Evolutionary conservation across 1,140 invertebrate species (phyloP).

Genomic region (Holcopasites calliopsidis): DNA sequence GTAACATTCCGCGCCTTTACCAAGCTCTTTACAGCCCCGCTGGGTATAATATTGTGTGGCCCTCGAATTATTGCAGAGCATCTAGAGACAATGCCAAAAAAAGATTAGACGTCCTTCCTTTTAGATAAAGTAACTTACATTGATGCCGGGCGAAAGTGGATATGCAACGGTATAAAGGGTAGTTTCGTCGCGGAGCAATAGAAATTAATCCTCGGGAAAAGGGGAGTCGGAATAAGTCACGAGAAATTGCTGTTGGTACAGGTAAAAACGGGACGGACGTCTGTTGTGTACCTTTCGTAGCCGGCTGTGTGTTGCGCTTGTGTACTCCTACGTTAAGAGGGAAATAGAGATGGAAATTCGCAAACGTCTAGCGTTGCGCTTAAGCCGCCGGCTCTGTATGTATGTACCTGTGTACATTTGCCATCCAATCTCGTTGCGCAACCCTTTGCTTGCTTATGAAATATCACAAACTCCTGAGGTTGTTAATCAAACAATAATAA

Average conservation of each 20-base stretch:
- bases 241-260: background rate
- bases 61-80: background rate
- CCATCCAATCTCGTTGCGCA: constrained; percentile 58
- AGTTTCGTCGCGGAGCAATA: background rate
- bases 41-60: background rate
- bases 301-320: background rate
- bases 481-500: constrained; percentile 66
- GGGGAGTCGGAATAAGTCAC: background rate
- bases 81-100: too few species aligned
- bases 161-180: too few species aligned
- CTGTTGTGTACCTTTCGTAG: constrained; percentile 2
- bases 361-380: constrained; percentile 23
- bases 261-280: background rate
- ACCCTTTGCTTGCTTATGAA: constrained; percentile 64
- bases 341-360: constrained; percentile 30
- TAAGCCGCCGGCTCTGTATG: constrained; percentile 29
- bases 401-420: constrained; percentile 41
- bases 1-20: background rate
- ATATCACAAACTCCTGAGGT: constrained; percentile 60
- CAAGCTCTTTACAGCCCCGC: constrained; percentile 15
- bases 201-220: background rate
- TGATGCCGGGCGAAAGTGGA: too few species aligned
- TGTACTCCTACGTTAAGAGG: constrained; percentile 10
- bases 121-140: too few species aligned
- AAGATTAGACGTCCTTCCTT: too few species aligned